Evolutionary conservation across 2,888 invertebrate species (phyloP).

Genomic region (Eumerus sabulonum): DNA sequence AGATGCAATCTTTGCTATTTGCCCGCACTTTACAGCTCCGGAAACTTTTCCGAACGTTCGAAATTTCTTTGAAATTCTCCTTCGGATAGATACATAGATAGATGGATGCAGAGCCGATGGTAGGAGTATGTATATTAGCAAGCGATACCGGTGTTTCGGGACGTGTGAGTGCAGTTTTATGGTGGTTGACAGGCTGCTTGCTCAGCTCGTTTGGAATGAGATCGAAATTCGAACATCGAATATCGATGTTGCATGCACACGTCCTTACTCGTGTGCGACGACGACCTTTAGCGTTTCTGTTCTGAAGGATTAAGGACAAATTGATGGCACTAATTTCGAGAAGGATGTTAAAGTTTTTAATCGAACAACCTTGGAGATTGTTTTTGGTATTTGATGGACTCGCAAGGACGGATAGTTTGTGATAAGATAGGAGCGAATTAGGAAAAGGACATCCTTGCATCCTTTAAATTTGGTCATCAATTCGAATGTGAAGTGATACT

Average conservation of each 20-base stretch:
- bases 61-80: background rate
- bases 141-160: too few species aligned
- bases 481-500: too few species aligned
- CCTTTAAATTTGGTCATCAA: too few species aligned
- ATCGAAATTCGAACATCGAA: background rate
- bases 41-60: constrained; percentile 1
- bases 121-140: too few species aligned
- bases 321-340: constrained; percentile 44
- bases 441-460: too few species aligned
- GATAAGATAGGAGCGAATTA: too few species aligned
- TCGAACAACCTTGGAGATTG: background rate
- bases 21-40: background rate
- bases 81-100: too few species aligned
- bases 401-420: too few species aligned
- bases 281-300: constrained; percentile 1
- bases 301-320: constrained; percentile 38
- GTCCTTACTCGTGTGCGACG: background rate
- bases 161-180: too few species aligned
- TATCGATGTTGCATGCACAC: background rate
- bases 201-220: too few species aligned
- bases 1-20: constrained; percentile 4
- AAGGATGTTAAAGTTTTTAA: background rate
- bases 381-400: background rate
- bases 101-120: too few species aligned
- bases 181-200: too few species aligned